phyloP scores from a whole-genome alignment of 2,113 vertebrate species.

The Garra rufa region DNA sequence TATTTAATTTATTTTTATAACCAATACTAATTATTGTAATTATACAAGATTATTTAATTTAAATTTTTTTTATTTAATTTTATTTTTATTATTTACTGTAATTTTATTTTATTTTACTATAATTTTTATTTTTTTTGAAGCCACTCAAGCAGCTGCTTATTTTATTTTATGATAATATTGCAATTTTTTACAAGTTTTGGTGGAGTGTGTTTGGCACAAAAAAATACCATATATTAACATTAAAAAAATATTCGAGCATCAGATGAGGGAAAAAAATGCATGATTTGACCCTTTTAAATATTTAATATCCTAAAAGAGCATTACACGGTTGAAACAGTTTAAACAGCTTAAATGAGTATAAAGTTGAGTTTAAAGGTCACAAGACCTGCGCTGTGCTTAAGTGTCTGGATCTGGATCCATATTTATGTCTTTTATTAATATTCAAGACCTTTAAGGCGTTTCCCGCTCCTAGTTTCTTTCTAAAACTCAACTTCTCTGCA shows the following conservation, averaged over 20 bases:
- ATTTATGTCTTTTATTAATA: conserved; percentile 6
- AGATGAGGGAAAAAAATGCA: background rate
- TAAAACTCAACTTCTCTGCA: background rate
- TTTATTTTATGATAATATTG: background rate
- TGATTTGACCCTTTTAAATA: background rate
- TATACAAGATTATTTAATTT: no score
- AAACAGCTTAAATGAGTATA: background rate
- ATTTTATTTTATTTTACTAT: no score
- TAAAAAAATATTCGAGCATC: background rate
- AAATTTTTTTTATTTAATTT: no score
- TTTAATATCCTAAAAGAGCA: background rate
- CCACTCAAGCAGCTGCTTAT: no score
- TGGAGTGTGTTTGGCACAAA: background rate
- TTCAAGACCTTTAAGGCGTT: background rate
- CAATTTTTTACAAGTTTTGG: background rate
- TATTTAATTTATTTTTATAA: no score
- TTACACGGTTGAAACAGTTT: background rate
- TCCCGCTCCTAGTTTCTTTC: background rate
- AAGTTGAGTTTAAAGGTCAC: conserved; percentile 7
- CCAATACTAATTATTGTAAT: no score
- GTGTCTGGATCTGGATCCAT: background rate
- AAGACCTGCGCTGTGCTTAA: background rate
- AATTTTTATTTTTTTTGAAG: no score
- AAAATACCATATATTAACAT: background rate
- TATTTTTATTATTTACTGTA: no score